Evolutionary conservation across 2,888 invertebrate genomes (phyloP).

Genomic region (Nowickia ferox): DNA sequence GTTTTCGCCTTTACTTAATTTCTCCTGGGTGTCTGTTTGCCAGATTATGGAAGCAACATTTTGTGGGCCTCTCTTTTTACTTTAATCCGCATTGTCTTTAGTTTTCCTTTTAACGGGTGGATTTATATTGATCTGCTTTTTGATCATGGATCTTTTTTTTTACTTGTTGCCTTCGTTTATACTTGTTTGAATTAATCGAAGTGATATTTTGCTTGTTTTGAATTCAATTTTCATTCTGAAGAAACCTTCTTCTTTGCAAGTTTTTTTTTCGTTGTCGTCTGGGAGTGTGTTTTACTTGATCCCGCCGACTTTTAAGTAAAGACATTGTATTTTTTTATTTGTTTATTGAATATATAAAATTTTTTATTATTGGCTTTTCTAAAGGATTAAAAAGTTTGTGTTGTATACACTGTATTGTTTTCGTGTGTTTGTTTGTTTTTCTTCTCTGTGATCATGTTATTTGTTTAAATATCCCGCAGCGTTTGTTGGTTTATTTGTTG

Average conservation of each 20-base stretch:
- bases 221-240: slow-evolving; percentile 81
- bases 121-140: slow-evolving; percentile 61
- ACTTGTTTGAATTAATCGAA: slow-evolving; percentile 83
- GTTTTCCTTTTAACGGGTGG: slow-evolving; percentile 31
- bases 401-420: slow-evolving; percentile 17
- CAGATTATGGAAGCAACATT: slow-evolving; percentile 31
- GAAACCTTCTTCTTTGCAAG: slow-evolving; percentile 51
- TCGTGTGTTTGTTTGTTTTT: slow-evolving; percentile 22
- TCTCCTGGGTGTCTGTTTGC: not conserved
- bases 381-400: slow-evolving; percentile 35
- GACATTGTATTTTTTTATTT: slow-evolving; percentile 57
- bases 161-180: slow-evolving; percentile 25
- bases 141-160: slow-evolving; percentile 12
- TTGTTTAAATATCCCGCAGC: slow-evolving; percentile 71
- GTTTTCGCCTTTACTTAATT: not conserved
- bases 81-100: slow-evolving; percentile 56
- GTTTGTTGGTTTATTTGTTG: slow-evolving; percentile 54
- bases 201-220: slow-evolving; percentile 83
- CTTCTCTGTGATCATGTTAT: slow-evolving; percentile 61
- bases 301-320: slow-evolving; percentile 72
- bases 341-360: not conserved
- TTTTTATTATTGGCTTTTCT: slow-evolving; percentile 37
- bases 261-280: slow-evolving; percentile 28
- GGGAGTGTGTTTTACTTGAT: slow-evolving; percentile 72
- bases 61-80: slow-evolving; percentile 40